Base-by-base conservation (phyloP, 2,888 invertebrate species). In the Aphodius sticticus region DNA sequence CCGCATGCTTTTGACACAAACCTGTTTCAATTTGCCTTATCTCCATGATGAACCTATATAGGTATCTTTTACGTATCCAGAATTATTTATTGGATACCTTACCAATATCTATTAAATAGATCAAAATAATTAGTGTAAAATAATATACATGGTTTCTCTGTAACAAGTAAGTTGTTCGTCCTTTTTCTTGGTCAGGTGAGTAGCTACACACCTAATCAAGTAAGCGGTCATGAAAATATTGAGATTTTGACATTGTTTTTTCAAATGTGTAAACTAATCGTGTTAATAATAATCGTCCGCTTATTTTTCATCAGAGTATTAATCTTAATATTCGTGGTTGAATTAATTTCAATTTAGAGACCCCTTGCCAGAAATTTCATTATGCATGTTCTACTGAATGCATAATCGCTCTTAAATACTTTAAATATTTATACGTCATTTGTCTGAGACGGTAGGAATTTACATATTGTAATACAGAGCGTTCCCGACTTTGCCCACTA, bases 391-490 rank as follows among this genome's bases (percentile, higher is more conserved):
- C 9, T 9, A 53, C 53, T 53, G 53, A 53, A 53, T 53, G 53
- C 53, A 53, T 53, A 53, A 53, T 53, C 53, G 53, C 53, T 12
- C 53, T 53, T 53, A 53, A 53, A 53, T 53, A 53, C 53, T 53
- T 53, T 53, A 53, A 53, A 53, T 53, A 53, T 53, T 53, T 53
- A 53, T 53, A 53, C 53, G 53, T 53, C 53, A 53, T 53, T 53
- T 53, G 12, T 53, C 53, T 12, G 53, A 53, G 53, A 12, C 53
- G 53, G 12, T 53, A 53, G 12, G 26, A 53, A 53, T 53, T 53
- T 53, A 53, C 53, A 53, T 53, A 53, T 53, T 53, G 53, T 53
- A 53, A 53, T 53, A 53, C 53, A 53, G 53, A 53, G 12, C 53
- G 53, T 9, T 53, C 12, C 6, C 53, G 12, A 53, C 53, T 53